These are phyloP conservation scores for Xenops minutus DNA, from an alignment of 2,797 vertebrate species.

Conservation along the genomic window DNA sequence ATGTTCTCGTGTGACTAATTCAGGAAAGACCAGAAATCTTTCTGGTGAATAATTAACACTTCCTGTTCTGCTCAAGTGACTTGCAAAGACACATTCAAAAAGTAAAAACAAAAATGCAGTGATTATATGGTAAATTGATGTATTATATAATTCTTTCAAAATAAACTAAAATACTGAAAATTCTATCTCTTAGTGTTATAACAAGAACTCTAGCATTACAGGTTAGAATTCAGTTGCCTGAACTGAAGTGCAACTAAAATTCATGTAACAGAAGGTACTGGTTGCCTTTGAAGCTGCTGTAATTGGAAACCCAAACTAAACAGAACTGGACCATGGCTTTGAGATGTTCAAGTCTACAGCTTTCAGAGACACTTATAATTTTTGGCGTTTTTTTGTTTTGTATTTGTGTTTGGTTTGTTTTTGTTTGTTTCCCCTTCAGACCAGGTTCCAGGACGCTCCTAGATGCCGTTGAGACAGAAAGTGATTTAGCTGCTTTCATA, in stretches of 20 bases:
- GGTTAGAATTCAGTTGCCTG: background rate
- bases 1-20: constrained; percentile 38
- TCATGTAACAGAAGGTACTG: background rate
- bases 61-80: constrained; percentile 20
- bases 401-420: background rate
- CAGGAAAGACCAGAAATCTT: constrained; percentile 50
- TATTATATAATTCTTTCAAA: background rate
- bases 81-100: background rate
- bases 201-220: background rate
- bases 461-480: background rate
- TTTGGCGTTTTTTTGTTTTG: background rate
- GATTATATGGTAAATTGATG: background rate
- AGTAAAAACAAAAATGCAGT: background rate
- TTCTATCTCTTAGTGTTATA: background rate
- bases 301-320: constrained; percentile 62
- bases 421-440: background rate
- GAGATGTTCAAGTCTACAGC: constrained; percentile 14
- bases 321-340: constrained; percentile 58
- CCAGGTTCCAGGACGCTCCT: constrained; percentile 33
- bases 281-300: constrained; percentile 54
- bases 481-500: background rate
- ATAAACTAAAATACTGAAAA: background rate
- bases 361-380: constrained; percentile 11
- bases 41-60: constrained; percentile 42
- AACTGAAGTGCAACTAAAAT: background rate